phyloP scores from a whole-genome alignment of 2,113 vertebrate genomes.

The Caracal caracal region DNA sequence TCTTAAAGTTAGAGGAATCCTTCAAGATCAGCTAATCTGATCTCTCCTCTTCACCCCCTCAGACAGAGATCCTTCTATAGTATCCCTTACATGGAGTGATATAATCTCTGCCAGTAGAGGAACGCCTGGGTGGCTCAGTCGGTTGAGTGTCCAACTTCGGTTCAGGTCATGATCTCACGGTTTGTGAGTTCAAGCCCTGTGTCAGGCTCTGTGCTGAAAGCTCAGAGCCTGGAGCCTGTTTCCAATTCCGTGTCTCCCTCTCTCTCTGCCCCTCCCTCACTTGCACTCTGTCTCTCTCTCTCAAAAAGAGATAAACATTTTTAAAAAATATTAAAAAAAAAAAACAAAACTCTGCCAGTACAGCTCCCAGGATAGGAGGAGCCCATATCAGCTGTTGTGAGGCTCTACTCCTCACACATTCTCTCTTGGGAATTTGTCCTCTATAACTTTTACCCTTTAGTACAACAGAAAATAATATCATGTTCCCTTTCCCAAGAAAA shows the following conservation, averaged over 20 bases:
- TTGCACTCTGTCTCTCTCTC: too few relatives aligned
- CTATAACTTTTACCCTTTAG: neutral
- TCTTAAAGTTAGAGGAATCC: neutral
- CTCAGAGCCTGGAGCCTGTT: too few relatives aligned
- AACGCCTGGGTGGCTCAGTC: too few relatives aligned
- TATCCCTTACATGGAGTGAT: neutral
- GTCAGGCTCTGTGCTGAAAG: too few relatives aligned
- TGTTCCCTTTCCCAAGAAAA: neutral
- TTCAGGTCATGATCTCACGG: too few relatives aligned
- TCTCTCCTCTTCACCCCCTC: neutral
- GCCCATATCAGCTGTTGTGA: neutral
- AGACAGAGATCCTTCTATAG: neutral
- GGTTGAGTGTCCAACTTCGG: too few relatives aligned
- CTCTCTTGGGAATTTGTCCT: neutral
- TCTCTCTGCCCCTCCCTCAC: too few relatives aligned
- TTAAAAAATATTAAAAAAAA: too few relatives aligned
- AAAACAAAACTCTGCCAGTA: neutral
- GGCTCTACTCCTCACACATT: neutral
- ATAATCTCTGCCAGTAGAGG: neutral
- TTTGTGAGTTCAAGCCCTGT: too few relatives aligned
- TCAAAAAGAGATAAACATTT: too few relatives aligned
- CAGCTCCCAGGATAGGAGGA: neutral
- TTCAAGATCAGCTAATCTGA: neutral
- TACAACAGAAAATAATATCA: neutral
- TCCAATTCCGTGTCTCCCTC: too few relatives aligned